Evolutionary conservation across 2,888 invertebrate species (phyloP), one percentile per base, ranked within the genome.

Genomic region (Drosophila anceps): DNA sequence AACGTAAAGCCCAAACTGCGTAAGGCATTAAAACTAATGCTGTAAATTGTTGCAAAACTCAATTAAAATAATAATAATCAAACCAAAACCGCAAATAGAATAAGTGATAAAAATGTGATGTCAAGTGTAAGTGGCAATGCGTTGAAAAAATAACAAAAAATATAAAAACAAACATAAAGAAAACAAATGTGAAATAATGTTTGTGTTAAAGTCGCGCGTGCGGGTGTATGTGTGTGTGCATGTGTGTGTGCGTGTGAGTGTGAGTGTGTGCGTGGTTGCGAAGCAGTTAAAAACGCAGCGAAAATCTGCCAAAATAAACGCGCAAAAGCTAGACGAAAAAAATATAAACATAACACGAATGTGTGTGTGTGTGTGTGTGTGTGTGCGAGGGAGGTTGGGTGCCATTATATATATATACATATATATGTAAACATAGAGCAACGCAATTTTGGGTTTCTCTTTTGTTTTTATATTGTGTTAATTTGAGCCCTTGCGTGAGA

Each of bases 41-140:
- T 68, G 80, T 68, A 72, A 55, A 79, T 77, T 79, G 72, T 68
- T 78, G 80, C 77, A 80, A 78, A 79, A 80, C 46, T 69, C 51
- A 24, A 63, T 50, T 29, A 51, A 75, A 63, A 54, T 39, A 58
- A 64, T n/a, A n/a, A n/a, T n/a, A n/a, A n/a, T n/a, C n/a, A 50
- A 63, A 24, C 24, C 57, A 46, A 43, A 59, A 67, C 69, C 62
- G 43, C n/a, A 73, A 73, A 53, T 77, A 77, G 64, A 51, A 59
- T 77, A 73, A 73, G 85, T 83, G 85, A 82, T 84, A 69, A 81
- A 84, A 84, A 84, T 88, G 89, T 84, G 87, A 84, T 84, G 82
- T 72, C 78, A 81, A 82, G 78, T 84, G 83, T 84, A 77, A 88
- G 89, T 86, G 81, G 43, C 1, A 0, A 48, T 13, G 10, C 48